Percentiles rank a stretch among this genome's conserved stretches.
Evolutionary conservation across 23 tunicate species (phyloP).

Genomic region (Styela clava): DNA sequence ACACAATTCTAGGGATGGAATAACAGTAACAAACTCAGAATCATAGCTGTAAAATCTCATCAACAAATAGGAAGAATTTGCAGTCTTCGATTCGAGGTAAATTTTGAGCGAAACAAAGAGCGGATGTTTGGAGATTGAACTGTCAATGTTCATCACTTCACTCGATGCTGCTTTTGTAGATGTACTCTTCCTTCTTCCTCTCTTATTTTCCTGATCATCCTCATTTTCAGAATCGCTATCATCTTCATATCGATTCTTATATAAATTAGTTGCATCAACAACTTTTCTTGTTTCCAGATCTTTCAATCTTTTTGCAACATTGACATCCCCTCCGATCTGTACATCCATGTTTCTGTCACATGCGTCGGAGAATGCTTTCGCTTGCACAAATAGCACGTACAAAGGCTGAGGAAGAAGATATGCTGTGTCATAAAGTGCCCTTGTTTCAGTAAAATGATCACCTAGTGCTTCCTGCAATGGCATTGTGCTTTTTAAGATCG

Average conservation of each 20-base stretch:
- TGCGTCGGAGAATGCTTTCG: constrained; percentile 78
- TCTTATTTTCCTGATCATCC: constrained; percentile 34
- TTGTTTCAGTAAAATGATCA: constrained; percentile 36
- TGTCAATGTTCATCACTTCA: neutral
- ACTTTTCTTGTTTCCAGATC: neutral
- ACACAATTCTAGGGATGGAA: constrained; percentile 1
- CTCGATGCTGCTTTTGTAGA: neutral
- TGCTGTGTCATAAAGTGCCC: constrained; percentile 45
- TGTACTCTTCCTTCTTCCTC: constrained; percentile 3
- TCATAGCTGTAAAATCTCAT: constrained; percentile 20
- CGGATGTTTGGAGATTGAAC: constrained; percentile 13
- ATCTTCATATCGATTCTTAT: constrained; percentile 4
- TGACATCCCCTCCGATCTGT: constrained; percentile 28
- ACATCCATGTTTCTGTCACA: constrained; percentile 40
- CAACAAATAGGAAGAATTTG: neutral
- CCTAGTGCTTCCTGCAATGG: constrained; percentile 75
- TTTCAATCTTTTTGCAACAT: constrained; percentile 19
- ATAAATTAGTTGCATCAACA: neutral
- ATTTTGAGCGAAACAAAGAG: constrained; percentile 5
- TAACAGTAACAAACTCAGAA: constrained; percentile 13
- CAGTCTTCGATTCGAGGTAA: neutral
- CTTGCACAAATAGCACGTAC: constrained; percentile 71
- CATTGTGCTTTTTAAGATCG: constrained; percentile 52
- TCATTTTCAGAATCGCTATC: constrained; percentile 49
- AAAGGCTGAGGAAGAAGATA: constrained; percentile 62